These are phyloP conservation scores for Troilus luridus DNA, from an alignment of 2,888 invertebrate species.

Conservation along the genomic window DNA sequence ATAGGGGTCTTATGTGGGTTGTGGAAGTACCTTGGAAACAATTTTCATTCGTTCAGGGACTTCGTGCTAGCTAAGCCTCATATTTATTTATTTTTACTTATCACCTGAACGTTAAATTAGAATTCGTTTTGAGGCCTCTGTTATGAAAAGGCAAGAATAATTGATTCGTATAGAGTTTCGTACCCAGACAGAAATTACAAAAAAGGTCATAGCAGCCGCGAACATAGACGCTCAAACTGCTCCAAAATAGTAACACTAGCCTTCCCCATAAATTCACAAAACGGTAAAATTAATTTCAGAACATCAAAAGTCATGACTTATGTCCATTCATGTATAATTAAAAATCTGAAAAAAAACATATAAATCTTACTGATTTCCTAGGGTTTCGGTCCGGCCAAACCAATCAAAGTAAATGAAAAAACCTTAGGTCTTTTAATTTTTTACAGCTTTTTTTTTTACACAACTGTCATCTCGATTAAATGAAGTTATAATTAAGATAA, in stretches of 20 bases:
- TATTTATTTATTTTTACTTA: no score
- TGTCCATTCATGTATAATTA: slow-evolving; percentile 3
- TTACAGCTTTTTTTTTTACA: neutral
- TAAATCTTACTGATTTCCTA: slow-evolving; percentile 4
- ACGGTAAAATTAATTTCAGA: neutral
- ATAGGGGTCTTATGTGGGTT: no score
- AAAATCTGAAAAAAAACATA: neutral
- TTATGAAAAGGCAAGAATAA: no score
- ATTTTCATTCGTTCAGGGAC: no score
- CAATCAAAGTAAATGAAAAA: neutral
- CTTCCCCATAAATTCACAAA: neutral
- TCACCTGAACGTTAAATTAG: no score
- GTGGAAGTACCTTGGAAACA: no score
- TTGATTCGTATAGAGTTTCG: no score
- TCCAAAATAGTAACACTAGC: neutral
- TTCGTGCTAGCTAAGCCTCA: no score
- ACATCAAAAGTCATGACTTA: neutral
- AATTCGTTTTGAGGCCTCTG: no score
- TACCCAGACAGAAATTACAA: no score
- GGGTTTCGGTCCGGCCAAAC: neutral
- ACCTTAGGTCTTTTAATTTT: neutral
- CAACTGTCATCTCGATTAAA: neutral
- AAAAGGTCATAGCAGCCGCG: neutral
- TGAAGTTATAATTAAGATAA: no score
- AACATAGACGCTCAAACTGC: neutral